Conservation (phyloP, 2,797 vertebrate species). For the Dendrocincla tyrannina region DNA sequence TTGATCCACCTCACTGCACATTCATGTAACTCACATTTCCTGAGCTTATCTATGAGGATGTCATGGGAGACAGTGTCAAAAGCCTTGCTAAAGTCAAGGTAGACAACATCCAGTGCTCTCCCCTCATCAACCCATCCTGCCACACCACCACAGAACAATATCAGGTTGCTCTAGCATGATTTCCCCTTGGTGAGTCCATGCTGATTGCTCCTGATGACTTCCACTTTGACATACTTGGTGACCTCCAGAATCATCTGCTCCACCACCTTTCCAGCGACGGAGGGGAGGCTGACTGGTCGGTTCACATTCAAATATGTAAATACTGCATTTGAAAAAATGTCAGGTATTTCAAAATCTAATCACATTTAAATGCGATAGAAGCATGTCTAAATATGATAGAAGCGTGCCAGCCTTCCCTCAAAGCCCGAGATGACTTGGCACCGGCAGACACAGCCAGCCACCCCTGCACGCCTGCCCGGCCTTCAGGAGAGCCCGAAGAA, state of each 20-base stretch:
- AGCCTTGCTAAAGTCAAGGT: not conserved
- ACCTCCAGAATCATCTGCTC: not conserved
- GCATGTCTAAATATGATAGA: fast-evolving
- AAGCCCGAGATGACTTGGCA: fast-evolving
- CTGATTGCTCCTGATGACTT: not conserved
- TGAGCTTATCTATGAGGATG: not conserved
- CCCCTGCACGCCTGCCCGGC: fast-evolving
- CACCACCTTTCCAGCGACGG: not conserved
- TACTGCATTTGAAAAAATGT: fast-evolving
- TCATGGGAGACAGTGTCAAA: not conserved
- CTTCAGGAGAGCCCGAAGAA: too few species aligned
- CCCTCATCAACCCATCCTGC: not conserved
- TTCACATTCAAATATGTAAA: not conserved
- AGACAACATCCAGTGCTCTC: not conserved
- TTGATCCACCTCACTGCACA: not conserved
- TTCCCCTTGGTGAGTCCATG: not conserved
- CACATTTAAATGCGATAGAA: fast-evolving
- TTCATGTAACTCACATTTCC: not conserved
- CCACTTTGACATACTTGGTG: too few species aligned
- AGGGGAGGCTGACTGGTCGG: not conserved
- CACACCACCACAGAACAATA: not conserved
- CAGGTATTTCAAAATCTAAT: too few species aligned
- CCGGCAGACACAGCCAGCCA: fast-evolving
- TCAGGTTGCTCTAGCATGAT: not conserved
- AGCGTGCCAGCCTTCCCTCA: fast-evolving